Evolutionary conservation across 2,888 invertebrate species (phyloP).

Genomic region (Petrolisthes manimaculis): DNA sequence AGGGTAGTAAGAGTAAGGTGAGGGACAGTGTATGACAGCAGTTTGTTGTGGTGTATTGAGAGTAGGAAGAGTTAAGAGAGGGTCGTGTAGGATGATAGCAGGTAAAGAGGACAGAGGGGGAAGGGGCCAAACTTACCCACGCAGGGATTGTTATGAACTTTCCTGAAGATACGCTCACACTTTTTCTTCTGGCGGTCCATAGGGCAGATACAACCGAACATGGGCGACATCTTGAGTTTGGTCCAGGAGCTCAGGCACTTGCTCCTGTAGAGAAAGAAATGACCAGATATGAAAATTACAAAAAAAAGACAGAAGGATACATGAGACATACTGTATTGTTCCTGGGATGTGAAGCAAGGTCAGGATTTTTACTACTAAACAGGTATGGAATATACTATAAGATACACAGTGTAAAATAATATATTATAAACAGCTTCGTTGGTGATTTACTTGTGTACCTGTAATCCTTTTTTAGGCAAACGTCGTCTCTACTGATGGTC

Average conservation of each 20-base stretch:
- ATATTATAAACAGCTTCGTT: no score
- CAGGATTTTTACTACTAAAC: no score
- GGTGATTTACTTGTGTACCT: no score
- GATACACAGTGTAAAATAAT: no score
- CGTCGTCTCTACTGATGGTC: no score
- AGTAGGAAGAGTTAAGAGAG: neutral
- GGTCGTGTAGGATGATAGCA: neutral
- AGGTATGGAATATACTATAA: no score
- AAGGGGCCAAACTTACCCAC: constrained; percentile 80
- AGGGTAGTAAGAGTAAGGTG: neutral
- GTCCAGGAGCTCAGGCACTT: constrained; percentile 90
- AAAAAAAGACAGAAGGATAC: neutral
- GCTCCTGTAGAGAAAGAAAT: constrained; percentile 75
- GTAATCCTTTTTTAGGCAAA: no score
- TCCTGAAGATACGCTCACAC: constrained; percentile 88
- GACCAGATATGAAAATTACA: no score
- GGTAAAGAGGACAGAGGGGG: neutral
- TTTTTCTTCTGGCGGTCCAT: constrained; percentile 78
- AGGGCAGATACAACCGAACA: constrained; percentile 94
- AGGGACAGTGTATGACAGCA: neutral
- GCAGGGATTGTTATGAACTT: constrained; percentile 93
- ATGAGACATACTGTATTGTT: neutral
- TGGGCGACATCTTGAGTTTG: constrained; percentile 85
- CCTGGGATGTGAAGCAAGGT: no score
- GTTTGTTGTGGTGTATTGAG: no score